Conservation (phyloP, 2,888 invertebrate species). For the Rotaria sp. region DNA sequence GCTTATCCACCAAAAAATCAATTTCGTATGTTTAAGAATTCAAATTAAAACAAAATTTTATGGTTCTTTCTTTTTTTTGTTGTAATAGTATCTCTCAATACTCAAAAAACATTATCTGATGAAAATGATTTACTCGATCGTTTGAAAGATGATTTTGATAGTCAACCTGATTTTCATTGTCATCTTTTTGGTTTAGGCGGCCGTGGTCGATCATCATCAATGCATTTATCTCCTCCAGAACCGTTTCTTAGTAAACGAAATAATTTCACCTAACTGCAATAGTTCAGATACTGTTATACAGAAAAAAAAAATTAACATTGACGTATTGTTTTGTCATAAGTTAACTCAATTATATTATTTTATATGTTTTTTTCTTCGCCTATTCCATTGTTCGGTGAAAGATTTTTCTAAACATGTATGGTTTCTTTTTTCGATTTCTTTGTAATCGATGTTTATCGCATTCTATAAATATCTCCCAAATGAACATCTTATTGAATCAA, state of each 20-base stretch:
- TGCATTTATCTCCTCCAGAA: not conserved
- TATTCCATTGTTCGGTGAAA: not conserved
- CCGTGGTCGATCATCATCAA: not conserved
- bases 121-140: not conserved
- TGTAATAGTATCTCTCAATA: not conserved
- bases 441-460: not conserved
- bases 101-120: not conserved
- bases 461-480: not conserved
- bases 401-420: not conserved
- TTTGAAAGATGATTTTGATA: not conserved
- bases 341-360: not conserved
- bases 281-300: not conserved
- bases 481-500: not conserved
- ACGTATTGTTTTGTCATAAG: not conserved
- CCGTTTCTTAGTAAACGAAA: not conserved
- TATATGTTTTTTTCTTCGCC: not conserved
- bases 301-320: not conserved
- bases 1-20: not conserved
- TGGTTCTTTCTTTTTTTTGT: too few species aligned
- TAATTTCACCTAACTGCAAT: not conserved
- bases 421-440: not conserved
- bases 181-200: not conserved
- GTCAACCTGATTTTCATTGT: slow-evolving; percentile 13
- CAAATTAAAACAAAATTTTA: too few species aligned
- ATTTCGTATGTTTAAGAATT: not conserved